Conservation (phyloP, 2,113 vertebrate genomes). For the Fulmarus glacialis region DNA sequence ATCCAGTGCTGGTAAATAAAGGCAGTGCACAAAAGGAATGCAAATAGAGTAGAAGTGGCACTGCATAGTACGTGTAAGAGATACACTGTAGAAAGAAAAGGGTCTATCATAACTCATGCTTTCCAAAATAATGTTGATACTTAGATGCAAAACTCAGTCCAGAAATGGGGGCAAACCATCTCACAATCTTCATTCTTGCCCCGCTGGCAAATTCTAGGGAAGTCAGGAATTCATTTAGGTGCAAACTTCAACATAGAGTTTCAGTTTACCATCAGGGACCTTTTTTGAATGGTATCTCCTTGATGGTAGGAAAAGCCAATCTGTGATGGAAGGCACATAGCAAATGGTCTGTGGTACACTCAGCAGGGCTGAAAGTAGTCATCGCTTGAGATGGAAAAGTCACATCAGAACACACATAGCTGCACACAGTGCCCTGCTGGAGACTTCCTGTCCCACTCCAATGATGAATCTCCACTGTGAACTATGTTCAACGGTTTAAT, state of each 20-base stretch:
- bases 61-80: slow-evolving; percentile 54
- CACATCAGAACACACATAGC: background rate
- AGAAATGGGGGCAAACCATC: background rate
- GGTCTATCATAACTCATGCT: background rate
- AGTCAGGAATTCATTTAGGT: background rate
- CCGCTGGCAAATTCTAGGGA: background rate
- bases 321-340: background rate
- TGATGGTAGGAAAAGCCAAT: background rate
- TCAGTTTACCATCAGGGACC: background rate
- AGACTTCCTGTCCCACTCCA: background rate
- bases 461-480: background rate
- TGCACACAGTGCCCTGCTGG: background rate
- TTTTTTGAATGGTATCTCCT: background rate
- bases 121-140: background rate
- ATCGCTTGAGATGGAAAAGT: background rate
- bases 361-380: background rate
- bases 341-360: background rate
- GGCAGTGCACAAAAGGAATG: slow-evolving; percentile 31
- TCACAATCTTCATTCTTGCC: background rate
- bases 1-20: slow-evolving; percentile 79
- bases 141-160: background rate
- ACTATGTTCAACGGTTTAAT: background rate
- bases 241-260: background rate
- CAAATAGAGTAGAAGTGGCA: slow-evolving; percentile 43
- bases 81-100: slow-evolving; percentile 51